Percentiles rank a stretch among this genome's conserved stretches.
These are phyloP conservation scores for Danionella dracula DNA, from an alignment of 2,797 vertebrate species.

Conservation along the genomic window DNA sequence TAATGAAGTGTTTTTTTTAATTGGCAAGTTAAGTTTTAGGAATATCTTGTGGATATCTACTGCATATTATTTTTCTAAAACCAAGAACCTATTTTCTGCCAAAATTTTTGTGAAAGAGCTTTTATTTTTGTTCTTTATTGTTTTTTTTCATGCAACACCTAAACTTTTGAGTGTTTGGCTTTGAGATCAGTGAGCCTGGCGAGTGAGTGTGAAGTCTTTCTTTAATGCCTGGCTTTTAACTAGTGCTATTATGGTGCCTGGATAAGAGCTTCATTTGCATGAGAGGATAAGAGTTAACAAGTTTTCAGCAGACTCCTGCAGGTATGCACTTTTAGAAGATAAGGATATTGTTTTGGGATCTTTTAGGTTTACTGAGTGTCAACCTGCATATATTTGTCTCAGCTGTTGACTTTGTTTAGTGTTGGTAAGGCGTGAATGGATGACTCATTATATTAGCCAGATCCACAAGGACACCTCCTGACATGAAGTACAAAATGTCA, in stretches of 20 bases:
- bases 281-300: not conserved
- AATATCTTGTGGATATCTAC: not conserved
- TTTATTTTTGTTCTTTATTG: not conserved
- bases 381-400: not conserved
- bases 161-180: too few species aligned
- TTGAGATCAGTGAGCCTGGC: not conserved
- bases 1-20: not conserved
- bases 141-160: too few species aligned
- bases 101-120: not conserved
- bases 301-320: not conserved
- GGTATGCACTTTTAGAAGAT: not conserved
- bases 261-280: not conserved
- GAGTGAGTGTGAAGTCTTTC: constrained; percentile 11
- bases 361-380: not conserved
- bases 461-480: not conserved
- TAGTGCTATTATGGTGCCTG: not conserved
- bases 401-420: not conserved
- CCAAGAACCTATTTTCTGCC: not conserved
- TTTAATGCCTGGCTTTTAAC: constrained; percentile 1
- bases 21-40: not conserved
- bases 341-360: not conserved
- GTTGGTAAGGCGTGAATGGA: not conserved
- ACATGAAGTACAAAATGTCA: not conserved
- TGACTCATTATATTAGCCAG: not conserved
- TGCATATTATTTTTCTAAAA: not conserved